These are phyloP conservation scores for Falco berigora DNA, from an alignment of 2,797 vertebrate genomes.

Conservation along the genomic window DNA sequence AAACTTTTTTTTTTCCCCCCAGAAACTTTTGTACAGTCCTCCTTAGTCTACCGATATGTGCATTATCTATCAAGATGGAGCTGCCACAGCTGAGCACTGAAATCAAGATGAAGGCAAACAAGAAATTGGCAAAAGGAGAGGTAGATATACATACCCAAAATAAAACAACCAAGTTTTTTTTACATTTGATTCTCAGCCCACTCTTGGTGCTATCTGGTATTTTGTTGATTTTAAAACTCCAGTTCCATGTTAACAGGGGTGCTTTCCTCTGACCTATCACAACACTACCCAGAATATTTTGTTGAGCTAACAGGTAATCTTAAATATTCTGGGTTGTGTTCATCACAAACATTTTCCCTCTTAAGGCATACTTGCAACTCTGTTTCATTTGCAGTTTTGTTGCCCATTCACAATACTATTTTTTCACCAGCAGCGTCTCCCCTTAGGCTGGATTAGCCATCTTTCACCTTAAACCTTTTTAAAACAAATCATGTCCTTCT, in stretches of 20 bases:
- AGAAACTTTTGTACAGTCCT: neutral
- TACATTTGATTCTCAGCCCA: neutral
- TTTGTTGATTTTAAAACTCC: neutral
- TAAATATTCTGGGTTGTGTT: neutral
- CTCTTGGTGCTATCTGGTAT: neutral
- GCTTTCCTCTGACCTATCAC: neutral
- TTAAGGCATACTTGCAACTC: neutral
- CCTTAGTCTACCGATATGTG: neutral
- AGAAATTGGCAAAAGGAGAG: fast-evolving
- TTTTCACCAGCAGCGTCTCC: neutral
- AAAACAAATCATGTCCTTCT: neutral
- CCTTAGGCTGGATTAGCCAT: neutral
- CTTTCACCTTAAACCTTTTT: neutral
- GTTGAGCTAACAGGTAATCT: neutral
- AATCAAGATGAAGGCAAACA: neutral
- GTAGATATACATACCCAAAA: neutral
- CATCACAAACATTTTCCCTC: neutral
- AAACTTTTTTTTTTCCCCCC: neutral
- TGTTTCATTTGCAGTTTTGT: neutral
- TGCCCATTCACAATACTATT: neutral
- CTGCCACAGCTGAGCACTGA: neutral
- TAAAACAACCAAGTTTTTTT: neutral
- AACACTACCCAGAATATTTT: neutral
- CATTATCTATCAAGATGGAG: neutral
- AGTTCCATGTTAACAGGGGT: neutral